Base-by-base conservation (phyloP, 2,113 vertebrate species). In the Sturnira hondurensis region DNA sequence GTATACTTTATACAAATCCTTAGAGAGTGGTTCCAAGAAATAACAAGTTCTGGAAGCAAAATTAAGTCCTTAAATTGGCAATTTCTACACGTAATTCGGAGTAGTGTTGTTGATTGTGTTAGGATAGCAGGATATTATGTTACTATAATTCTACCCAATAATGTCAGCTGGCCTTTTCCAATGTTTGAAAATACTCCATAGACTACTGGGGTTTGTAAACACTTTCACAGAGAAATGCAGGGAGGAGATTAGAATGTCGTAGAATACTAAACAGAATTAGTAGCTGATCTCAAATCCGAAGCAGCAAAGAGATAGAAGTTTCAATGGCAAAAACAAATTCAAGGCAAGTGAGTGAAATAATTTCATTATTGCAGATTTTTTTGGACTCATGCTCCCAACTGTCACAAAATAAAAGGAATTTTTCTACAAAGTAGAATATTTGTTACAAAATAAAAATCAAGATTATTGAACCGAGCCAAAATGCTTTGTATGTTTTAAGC, bases 11-110 rank as follows among this genome's bases (percentile, higher is more conserved):
- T 83, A 74, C 14, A 93, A 76, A 41, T 80, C 36, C 22, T 84
- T 78, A 50, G 85, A 70, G 4, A 70, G 43, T 33, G 73, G 7
- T 80, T 92, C 36, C 31, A 93, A 84, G 26, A 93, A 96, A 93
- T 84, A 93, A 74, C 17, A 92, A 73, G 36, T 54, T 67, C 38
- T 61, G 4, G 2, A 90, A 93, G 58, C 45, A 96, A 84, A 88
- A 63, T 77, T 77, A 77, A 82, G 10, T 93, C 68, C 52, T 95
- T 89, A 95, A 96, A n/a, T 41, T 71, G 50, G 16, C 45, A 78
- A 67, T 82, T 91, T 93, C 31, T 41, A 93, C 17, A 73, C 1
- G 1, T 56, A 33, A 71, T n/a, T 93, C 65, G 91, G 24, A 52
- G 38, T 45, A 70, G 17, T 43, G 28, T 31, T 36, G 3, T 54